Conservation (phyloP, 2,113 vertebrate species). For the Puma concolor region DNA sequence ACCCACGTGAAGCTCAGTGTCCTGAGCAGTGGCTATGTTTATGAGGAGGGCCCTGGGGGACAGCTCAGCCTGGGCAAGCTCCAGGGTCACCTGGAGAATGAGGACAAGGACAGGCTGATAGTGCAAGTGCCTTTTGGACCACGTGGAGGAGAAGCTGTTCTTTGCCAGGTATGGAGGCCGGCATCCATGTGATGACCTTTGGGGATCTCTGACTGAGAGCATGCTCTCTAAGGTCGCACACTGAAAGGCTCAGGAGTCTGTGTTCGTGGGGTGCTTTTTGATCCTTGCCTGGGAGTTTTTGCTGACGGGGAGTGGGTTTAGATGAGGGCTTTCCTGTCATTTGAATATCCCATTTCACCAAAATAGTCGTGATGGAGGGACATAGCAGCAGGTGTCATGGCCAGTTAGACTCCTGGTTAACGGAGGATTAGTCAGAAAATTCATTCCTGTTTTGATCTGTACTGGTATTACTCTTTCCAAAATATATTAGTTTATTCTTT, state of each 20-base stretch:
- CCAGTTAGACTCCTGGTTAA: background rate
- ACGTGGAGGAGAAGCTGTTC: constrained; percentile 91
- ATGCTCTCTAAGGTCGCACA: fast-evolving
- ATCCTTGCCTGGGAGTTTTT: background rate
- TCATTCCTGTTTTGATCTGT: background rate
- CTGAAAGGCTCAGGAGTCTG: background rate
- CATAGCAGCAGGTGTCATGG: too few relatives aligned
- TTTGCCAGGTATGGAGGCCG: constrained; percentile 91
- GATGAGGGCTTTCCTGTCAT: background rate
- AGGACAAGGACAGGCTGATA: constrained; percentile 86
- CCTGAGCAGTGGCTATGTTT: constrained; percentile 87
- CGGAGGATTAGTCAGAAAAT: background rate
- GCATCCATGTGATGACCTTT: fast-evolving
- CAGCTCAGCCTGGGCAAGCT: constrained; percentile 76
- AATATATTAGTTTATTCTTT: background rate
- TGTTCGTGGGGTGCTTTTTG: background rate
- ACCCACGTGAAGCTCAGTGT: constrained; percentile 85
- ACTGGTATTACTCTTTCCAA: background rate
- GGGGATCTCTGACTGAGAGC: background rate
- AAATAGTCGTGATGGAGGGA: background rate
- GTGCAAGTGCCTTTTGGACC: constrained; percentile 87
- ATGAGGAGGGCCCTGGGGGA: constrained; percentile 74
- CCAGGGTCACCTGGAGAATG: constrained; percentile 86
- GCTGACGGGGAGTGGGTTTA: background rate
- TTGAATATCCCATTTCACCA: background rate